Percentiles rank a stretch among this genome's conserved stretches.
Conservation (phyloP, 2,888 invertebrate genomes). For the Drosophila anomelani region DNA sequence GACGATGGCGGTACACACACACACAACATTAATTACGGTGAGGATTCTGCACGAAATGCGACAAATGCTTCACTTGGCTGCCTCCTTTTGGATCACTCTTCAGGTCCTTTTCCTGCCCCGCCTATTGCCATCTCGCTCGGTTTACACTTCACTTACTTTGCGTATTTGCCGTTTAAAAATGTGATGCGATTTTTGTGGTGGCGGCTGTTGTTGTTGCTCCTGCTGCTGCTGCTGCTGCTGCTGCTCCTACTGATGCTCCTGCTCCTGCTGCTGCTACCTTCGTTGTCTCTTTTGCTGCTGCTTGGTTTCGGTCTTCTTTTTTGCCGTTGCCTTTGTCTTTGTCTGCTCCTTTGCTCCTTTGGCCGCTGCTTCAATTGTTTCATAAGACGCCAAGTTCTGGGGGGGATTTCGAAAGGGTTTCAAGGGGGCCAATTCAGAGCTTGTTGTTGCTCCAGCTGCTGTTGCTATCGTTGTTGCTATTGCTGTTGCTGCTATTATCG, state of each 20-base stretch:
- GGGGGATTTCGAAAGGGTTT: slow-evolving; percentile 23
- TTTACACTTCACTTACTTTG: slow-evolving; percentile 74
- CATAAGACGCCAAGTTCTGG: slow-evolving; percentile 60
- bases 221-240: slow-evolving; percentile 43
- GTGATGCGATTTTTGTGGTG: slow-evolving; percentile 65
- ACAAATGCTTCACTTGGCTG: slow-evolving; percentile 47
- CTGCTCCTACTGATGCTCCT: slow-evolving; percentile 52
- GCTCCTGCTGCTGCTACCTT: slow-evolving; percentile 44
- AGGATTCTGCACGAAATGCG: slow-evolving; percentile 49
- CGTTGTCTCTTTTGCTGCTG: slow-evolving; percentile 62
- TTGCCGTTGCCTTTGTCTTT: slow-evolving; percentile 28
- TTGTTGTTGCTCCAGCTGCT: slow-evolving; percentile 49
- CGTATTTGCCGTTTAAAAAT: slow-evolving; percentile 73
- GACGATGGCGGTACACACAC: slow-evolving; percentile 7
- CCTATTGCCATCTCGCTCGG: slow-evolving; percentile 17
- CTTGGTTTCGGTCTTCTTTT: slow-evolving; percentile 13
- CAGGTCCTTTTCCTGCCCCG: not conserved
- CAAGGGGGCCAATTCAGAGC: slow-evolving; percentile 53
- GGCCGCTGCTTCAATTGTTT: slow-evolving; percentile 73
- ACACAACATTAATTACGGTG: slow-evolving; percentile 58
- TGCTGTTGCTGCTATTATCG: slow-evolving; percentile 40
- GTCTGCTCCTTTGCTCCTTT: slow-evolving; percentile 59
- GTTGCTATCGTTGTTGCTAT: slow-evolving; percentile 25
- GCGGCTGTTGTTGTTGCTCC: slow-evolving; percentile 42
- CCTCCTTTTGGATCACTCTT: slow-evolving; percentile 15